A percentile compares a stretch with the other conserved stretches of the same genome.
phyloP scores from a whole-genome alignment of 2,797 vertebrate species.

The Silurus lanzhouensis region DNA sequence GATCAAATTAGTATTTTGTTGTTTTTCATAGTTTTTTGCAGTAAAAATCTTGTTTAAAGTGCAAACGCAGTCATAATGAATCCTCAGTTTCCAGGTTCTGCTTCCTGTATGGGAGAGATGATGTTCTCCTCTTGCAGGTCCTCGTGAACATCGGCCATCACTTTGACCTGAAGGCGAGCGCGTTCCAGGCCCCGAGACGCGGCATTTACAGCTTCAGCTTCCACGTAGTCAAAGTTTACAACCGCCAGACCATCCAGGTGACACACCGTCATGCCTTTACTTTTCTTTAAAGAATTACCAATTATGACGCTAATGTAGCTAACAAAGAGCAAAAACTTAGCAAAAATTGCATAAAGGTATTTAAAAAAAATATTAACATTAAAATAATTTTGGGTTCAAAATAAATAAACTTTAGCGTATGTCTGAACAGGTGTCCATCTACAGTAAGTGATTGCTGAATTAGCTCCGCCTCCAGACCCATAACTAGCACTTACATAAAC shows the following conservation, averaged over 20 bases:
- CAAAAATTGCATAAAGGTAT: background rate
- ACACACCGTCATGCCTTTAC: background rate
- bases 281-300: background rate
- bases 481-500: background rate
- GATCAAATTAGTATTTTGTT: background rate
- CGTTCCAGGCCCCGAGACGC: slow-evolving; percentile 85
- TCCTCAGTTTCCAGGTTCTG: background rate
- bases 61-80: too few species aligned
- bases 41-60: background rate
- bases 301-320: background rate
- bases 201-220: slow-evolving; percentile 91
- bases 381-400: background rate
- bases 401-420: background rate
- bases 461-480: background rate
- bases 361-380: background rate
- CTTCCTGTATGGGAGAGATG: background rate
- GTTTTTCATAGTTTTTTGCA: background rate
- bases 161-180: slow-evolving; percentile 85
- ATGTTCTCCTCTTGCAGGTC: slow-evolving; percentile 72
- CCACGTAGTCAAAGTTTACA: slow-evolving; percentile 89
- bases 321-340: background rate
- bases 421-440: background rate
- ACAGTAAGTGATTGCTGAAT: background rate
- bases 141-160: slow-evolving; percentile 88
- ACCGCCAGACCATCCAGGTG: slow-evolving; percentile 89